Evolutionary conservation across 2,888 invertebrate genomes (phyloP).

Genomic region (Copidosoma aretas): DNA sequence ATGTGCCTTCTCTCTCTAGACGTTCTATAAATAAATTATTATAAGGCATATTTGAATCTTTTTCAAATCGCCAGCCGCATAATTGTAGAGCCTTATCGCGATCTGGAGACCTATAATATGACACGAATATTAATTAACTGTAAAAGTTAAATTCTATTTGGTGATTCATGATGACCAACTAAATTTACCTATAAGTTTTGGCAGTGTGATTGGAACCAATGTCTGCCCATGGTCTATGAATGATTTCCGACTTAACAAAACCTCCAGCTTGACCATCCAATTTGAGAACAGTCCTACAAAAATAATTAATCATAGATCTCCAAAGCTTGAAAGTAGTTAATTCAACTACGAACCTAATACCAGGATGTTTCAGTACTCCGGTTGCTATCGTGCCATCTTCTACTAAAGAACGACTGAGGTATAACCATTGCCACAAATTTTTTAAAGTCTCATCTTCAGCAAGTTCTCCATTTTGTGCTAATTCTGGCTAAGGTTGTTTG

Average conservation of each 20-base stretch:
- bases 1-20: conserved; percentile 76
- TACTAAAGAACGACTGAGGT: conserved; percentile 73
- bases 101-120: conserved; percentile 65
- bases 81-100: conserved; percentile 82
- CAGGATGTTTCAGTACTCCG: conserved; percentile 70
- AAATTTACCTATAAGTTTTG: conserved; percentile 66
- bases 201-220: conserved; percentile 67
- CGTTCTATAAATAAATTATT: conserved; percentile 68
- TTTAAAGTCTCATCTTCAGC: conserved; percentile 77
- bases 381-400: conserved; percentile 72
- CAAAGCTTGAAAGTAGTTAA: conserved; percentile 24
- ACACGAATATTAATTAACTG: conserved; percentile 10
- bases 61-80: conserved; percentile 90
- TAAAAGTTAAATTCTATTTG: background rate
- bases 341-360: conserved; percentile 59
- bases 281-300: conserved; percentile 65
- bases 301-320: conserved; percentile 7
- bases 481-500: conserved; percentile 66
- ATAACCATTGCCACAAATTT: conserved; percentile 85
- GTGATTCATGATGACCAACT: background rate
- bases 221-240: conserved; percentile 71
- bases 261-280: conserved; percentile 63
- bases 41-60: conserved; percentile 67
- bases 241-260: conserved; percentile 69
- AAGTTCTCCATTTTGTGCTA: conserved; percentile 80